Conservation (phyloP, 2,888 invertebrate species). For the Sarcophaga variegata region DNA sequence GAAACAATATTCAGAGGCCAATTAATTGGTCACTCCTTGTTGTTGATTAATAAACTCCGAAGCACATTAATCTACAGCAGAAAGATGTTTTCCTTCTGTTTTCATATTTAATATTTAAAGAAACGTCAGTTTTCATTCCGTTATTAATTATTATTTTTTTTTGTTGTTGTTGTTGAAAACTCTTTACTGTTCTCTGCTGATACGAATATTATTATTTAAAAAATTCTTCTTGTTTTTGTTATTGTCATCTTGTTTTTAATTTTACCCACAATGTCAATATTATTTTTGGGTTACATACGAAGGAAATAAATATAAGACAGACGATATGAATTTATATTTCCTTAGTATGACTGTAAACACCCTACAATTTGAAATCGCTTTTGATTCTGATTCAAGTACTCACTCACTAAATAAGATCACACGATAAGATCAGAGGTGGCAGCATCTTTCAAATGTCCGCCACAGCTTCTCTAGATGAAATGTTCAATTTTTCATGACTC, state of each 20-base stretch:
- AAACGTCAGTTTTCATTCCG: slow-evolving; percentile 16
- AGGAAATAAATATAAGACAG: too few species aligned
- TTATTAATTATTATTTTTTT: slow-evolving; percentile 1
- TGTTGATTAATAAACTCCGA: slow-evolving; percentile 28
- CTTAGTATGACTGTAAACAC: too few species aligned
- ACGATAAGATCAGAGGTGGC: too few species aligned
- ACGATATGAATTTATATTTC: too few species aligned
- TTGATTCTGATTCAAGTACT: too few species aligned
- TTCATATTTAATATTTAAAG: slow-evolving; percentile 46
- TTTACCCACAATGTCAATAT: slow-evolving; percentile 33
- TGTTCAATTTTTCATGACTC: too few species aligned
- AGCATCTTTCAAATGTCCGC: too few species aligned
- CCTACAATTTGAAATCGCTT: too few species aligned
- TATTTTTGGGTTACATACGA: neutral
- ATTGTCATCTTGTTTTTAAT: slow-evolving; percentile 14
- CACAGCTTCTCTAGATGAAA: too few species aligned
- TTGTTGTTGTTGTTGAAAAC: neutral
- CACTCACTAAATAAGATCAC: too few species aligned
- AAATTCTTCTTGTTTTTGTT: slow-evolving; percentile 15
- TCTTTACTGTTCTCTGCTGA: slow-evolving; percentile 33
- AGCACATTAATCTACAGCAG: neutral
- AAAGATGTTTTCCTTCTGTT: neutral
- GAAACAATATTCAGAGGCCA: too few species aligned
- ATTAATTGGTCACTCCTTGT: neutral
- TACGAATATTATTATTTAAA: slow-evolving; percentile 43